phyloP scores from a whole-genome alignment of 2,888 invertebrate species.

The Chromoteleia sp. region DNA sequence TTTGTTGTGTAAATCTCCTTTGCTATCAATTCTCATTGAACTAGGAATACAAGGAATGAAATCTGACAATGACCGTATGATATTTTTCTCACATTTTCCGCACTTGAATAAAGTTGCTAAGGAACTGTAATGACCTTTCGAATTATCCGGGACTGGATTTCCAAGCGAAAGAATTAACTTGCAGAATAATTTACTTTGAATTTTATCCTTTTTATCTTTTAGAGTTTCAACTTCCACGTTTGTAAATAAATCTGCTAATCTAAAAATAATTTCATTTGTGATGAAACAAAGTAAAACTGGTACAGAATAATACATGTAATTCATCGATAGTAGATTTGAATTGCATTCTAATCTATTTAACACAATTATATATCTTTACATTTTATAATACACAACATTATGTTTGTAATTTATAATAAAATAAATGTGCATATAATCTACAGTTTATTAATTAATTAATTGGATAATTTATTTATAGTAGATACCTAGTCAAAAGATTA shows the following conservation, averaged over 20 bases:
- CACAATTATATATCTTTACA: no score
- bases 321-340: no score
- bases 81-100: constrained; percentile 90
- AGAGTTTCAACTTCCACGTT: constrained; percentile 94
- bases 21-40: constrained; percentile 90
- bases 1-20: constrained; percentile 90
- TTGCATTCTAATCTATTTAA: no score
- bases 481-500: constrained; percentile 84
- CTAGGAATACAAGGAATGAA: constrained; percentile 90
- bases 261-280: constrained; percentile 76
- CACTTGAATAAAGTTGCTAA: constrained; percentile 92
- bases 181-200: constrained; percentile 93
- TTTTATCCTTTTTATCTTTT: constrained; percentile 94
- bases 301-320: no score
- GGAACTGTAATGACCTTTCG: constrained; percentile 92
- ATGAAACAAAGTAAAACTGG: no score
- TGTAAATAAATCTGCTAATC: constrained; percentile 94
- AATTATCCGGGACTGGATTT: constrained; percentile 90
- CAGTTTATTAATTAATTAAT: neutral
- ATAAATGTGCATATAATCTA: neutral
- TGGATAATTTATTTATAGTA: neutral
- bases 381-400: no score
- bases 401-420: no score
- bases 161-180: constrained; percentile 92
- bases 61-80: constrained; percentile 89